phyloP scores from a whole-genome alignment of 2,888 invertebrate genomes.

The Agrotis exclamationis region DNA sequence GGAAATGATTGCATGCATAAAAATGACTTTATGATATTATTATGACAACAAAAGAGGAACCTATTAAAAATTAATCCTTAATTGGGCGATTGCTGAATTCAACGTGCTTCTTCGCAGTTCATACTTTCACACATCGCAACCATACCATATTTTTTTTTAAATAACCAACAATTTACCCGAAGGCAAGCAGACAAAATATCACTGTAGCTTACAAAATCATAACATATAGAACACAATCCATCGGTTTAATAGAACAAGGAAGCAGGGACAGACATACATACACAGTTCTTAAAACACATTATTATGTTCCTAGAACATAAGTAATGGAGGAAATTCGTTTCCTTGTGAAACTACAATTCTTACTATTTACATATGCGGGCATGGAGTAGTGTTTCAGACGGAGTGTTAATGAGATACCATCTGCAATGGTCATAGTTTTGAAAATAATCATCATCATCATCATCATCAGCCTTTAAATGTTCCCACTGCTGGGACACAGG shows the following conservation, averaged over 20 bases:
- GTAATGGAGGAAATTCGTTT: constrained; percentile 78
- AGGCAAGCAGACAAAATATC: constrained; percentile 27
- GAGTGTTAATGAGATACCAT: constrained; percentile 14
- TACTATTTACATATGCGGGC: constrained; percentile 50
- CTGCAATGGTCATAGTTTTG: background rate
- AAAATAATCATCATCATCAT: too few species aligned
- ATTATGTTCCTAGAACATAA: constrained; percentile 77
- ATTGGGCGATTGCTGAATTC: too few species aligned
- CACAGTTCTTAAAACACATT: constrained; percentile 66
- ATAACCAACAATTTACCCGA: constrained; percentile 15
- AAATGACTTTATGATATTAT: too few species aligned
- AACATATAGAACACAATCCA: constrained; percentile 54
- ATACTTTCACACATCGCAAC: background rate
- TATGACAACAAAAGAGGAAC: too few species aligned
- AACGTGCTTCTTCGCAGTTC: too few species aligned
- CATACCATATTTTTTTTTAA: background rate
- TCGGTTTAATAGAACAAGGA: constrained; percentile 66
- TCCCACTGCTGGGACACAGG: too few species aligned
- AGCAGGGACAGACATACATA: constrained; percentile 66
- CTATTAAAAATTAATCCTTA: too few species aligned
- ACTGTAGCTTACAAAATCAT: constrained; percentile 33
- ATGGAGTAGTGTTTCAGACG: constrained; percentile 29
- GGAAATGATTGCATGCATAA: too few species aligned
- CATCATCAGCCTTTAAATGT: too few species aligned
- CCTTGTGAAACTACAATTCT: constrained; percentile 71